Percentiles rank a stretch among this genome's conserved stretches.
Conservation (phyloP, 1,140 invertebrate species). For the Ips nitidus region DNA sequence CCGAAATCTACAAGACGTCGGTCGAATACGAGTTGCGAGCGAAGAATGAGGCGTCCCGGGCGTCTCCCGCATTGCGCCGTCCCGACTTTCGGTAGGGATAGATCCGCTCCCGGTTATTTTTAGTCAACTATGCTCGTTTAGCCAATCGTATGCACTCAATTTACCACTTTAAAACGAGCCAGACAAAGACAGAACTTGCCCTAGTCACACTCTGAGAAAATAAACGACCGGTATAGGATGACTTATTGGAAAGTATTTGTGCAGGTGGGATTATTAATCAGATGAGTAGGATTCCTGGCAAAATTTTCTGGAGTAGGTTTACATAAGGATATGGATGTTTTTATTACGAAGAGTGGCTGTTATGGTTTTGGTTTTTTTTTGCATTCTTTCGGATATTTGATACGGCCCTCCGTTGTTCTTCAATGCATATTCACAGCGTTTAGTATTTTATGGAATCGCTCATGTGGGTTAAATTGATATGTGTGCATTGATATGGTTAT, state of each 20-base stretch:
- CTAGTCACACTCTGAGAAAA: not conserved
- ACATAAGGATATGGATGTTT: no score
- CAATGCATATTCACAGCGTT: no score
- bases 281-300: conserved; percentile 23
- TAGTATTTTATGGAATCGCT: no score
- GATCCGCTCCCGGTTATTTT: conserved; percentile 42
- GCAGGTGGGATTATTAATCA: conserved; percentile 31
- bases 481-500: no score
- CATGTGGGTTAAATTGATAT: no score
- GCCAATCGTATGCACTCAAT: conserved; percentile 7
- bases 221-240: conserved; percentile 11
- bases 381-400: no score
- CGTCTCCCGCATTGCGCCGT: conserved; percentile 51
- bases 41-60: conserved; percentile 62
- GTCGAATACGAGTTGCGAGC: conserved; percentile 82
- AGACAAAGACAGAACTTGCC: not conserved
- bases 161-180: not conserved
- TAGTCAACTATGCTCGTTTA: conserved; percentile 14
- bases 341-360: no score
- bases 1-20: conserved; percentile 82
- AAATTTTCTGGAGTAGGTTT: not conserved
- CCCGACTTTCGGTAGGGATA: conserved; percentile 44
- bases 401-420: no score
- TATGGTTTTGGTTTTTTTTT: no score
- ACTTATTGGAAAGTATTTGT: conserved; percentile 29